A percentile compares a stretch with the other conserved stretches of the same genome.
Evolutionary conservation across 2,113 vertebrate genomes (phyloP).

Genomic region (Oncorhynchus masou): DNA sequence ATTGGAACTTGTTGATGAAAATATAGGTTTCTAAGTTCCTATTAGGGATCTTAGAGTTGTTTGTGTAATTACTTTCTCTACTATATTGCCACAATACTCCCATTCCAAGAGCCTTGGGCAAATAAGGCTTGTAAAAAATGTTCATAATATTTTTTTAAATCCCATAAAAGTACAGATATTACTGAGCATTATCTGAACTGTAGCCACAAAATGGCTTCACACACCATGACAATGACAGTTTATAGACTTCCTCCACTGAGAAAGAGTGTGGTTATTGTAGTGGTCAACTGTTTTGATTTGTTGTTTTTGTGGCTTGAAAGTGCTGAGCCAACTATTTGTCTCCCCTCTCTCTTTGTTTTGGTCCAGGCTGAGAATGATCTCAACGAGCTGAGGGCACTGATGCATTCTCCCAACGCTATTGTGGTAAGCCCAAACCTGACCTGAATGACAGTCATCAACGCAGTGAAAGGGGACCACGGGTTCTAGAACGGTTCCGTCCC

Average conservation of each 20-base stretch:
- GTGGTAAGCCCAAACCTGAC: constrained; percentile 86
- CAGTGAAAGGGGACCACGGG: constrained; percentile 31
- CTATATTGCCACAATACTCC: neutral
- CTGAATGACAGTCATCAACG: constrained; percentile 27
- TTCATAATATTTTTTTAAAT: neutral
- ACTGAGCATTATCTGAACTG: neutral
- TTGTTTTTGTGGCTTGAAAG: neutral
- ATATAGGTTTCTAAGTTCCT: neutral
- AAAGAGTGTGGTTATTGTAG: neutral
- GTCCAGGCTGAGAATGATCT: constrained; percentile 98
- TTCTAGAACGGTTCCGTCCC: constrained; percentile 46
- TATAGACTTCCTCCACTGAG: neutral
- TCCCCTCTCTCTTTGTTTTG: constrained; percentile 68
- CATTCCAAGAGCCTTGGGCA: neutral
- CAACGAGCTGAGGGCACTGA: constrained; percentile 99
- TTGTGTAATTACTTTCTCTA: constrained; percentile 1
- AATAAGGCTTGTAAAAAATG: neutral
- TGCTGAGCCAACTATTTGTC: constrained; percentile 13
- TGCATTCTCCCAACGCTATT: constrained; percentile 99
- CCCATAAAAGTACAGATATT: neutral
- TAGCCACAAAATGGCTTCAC: neutral
- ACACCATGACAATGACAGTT: neutral
- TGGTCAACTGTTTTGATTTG: neutral
- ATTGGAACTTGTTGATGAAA: too few species aligned
- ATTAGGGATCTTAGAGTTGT: constrained; percentile 5